Evolutionary conservation across 2,797 vertebrate genomes (phyloP).

Genomic region (Pristis pectinata): DNA sequence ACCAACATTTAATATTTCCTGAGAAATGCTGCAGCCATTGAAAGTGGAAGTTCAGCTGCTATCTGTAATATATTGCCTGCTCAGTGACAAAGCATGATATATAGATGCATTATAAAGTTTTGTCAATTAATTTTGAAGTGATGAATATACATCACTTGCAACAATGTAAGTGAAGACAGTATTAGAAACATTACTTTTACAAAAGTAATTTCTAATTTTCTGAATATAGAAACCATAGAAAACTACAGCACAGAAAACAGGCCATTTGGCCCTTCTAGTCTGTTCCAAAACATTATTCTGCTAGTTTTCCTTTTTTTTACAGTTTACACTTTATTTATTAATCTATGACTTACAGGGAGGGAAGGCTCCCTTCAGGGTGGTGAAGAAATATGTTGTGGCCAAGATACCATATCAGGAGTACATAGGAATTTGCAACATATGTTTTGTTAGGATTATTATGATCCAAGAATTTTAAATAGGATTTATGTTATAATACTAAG

Average conservation of each 20-base stretch:
- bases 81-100: background rate
- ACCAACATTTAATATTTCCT: background rate
- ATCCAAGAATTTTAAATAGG: background rate
- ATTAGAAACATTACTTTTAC: background rate
- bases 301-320: too few species aligned
- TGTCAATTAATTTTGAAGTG: background rate
- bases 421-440: background rate
- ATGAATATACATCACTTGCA: background rate
- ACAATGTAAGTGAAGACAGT: background rate
- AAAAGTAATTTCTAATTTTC: background rate
- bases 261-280: too few species aligned
- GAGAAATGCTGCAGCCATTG: conserved; percentile 21
- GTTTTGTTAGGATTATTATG: background rate
- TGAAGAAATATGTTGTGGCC: background rate
- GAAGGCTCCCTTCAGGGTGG: too few species aligned
- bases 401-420: background rate
- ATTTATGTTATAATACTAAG: background rate
- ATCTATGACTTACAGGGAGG: too few species aligned
- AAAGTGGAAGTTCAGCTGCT: background rate
- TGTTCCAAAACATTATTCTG: too few species aligned
- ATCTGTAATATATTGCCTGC: background rate
- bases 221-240: too few species aligned
- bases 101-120: background rate
- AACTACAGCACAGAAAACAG: too few species aligned
- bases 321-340: too few species aligned